Conservation (phyloP, 2,797 vertebrate genomes). For the Sebastes trivittatus region DNA sequence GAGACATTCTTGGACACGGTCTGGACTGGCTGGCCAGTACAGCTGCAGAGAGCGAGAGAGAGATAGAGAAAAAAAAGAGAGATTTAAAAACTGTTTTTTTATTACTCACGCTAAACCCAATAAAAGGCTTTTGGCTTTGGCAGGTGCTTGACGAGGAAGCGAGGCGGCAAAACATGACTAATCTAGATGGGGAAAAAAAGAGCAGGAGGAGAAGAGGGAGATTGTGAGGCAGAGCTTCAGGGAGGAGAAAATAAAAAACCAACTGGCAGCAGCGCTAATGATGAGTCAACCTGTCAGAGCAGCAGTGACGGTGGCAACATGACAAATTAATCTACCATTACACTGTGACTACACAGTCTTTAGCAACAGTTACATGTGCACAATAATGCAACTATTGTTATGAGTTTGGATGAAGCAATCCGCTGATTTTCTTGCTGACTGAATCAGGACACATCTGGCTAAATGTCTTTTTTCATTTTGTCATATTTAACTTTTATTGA, state of each 20-base stretch:
- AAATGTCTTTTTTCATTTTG: neutral
- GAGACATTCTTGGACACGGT: slow-evolving; percentile 85
- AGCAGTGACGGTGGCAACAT: slow-evolving; percentile 13
- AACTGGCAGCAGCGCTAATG: slow-evolving; percentile 18
- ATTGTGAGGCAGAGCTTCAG: slow-evolving; percentile 22
- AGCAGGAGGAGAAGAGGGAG: neutral
- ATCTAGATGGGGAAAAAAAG: slow-evolving; percentile 13
- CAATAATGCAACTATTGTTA: neutral
- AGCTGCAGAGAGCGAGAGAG: slow-evolving; percentile 66
- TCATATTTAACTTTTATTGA: no score
- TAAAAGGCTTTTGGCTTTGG: slow-evolving; percentile 24
- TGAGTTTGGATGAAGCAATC: neutral
- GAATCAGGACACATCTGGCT: neutral
- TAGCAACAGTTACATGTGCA: neutral
- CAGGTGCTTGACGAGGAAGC: slow-evolving; percentile 35
- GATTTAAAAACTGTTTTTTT: slow-evolving; percentile 4
- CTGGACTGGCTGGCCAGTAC: slow-evolving; percentile 84
- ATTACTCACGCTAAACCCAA: slow-evolving; percentile 28
- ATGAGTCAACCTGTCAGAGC: slow-evolving; percentile 47
- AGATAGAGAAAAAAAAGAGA: slow-evolving; percentile 22
- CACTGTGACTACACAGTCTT: neutral
- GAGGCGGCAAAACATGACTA: slow-evolving; percentile 34
- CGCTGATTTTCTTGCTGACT: neutral
- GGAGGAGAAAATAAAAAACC: slow-evolving; percentile 43
- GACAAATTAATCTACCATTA: slow-evolving; percentile 12